Evolutionary conservation across 2,888 invertebrate species (phyloP).

Genomic region (Philereme vetulata): DNA sequence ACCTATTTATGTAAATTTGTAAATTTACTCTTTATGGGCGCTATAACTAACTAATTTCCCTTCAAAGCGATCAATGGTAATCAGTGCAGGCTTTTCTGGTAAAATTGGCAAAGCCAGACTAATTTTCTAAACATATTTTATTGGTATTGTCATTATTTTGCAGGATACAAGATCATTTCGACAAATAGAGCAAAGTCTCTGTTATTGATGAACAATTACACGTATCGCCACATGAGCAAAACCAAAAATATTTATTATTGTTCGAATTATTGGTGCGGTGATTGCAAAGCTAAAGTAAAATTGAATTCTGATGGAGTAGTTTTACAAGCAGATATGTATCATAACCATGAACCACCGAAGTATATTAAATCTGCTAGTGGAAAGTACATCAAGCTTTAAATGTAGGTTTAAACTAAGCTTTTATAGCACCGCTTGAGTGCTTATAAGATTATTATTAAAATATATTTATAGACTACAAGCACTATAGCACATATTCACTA

Average conservation of each 20-base stretch:
- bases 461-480: too few relatives aligned
- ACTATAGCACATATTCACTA: too few relatives aligned
- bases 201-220: background rate
- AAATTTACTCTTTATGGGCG: too few relatives aligned
- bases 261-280: slow-evolving; percentile 26
- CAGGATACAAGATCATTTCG: background rate
- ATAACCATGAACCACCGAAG: slow-evolving; percentile 48
- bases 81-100: too few relatives aligned
- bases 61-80: too few relatives aligned
- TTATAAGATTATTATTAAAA: too few relatives aligned
- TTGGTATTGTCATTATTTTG: background rate
- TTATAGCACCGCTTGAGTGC: too few relatives aligned
- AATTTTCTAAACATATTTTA: too few relatives aligned
- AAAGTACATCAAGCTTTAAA: slow-evolving; percentile 24
- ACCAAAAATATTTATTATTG: slow-evolving; percentile 39
- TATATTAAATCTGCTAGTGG: slow-evolving; percentile 43
- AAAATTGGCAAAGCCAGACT: too few relatives aligned
- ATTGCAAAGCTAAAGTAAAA: slow-evolving; percentile 36
- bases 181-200: background rate
- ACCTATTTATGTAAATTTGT: too few relatives aligned
- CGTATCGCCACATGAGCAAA: slow-evolving; percentile 38
- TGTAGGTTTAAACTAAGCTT: too few relatives aligned
- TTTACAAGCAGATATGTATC: slow-evolving; percentile 19
- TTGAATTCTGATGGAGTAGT: slow-evolving; percentile 22
- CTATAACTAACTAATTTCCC: too few relatives aligned